These are phyloP conservation scores for Aurelia coerulea DNA, from an alignment of 30 jellyfish, hydroid and myxozoan species.

Conservation along the genomic window DNA sequence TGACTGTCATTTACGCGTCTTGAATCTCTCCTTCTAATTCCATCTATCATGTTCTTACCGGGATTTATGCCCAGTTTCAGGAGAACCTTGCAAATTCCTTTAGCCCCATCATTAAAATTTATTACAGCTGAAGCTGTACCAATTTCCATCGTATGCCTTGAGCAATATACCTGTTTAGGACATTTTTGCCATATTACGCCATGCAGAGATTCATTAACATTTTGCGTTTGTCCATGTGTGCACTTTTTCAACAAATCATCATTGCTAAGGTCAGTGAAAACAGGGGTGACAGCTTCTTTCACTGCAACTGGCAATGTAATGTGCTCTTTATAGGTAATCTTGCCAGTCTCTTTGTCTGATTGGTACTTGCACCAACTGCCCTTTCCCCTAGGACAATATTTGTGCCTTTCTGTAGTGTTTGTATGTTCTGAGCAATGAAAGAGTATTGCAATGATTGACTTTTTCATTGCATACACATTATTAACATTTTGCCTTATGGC, in stretches of 20 bases:
- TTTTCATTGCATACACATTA: constrained; percentile 44
- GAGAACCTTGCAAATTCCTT: too few species aligned
- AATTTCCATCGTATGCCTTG: too few species aligned
- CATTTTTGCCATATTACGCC: too few species aligned
- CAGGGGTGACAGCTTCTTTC: constrained; percentile 35
- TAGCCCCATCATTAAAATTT: too few species aligned
- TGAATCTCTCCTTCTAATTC: too few species aligned
- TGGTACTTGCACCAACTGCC: constrained; percentile 72
- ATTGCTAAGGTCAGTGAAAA: background rate
- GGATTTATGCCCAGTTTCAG: too few species aligned
- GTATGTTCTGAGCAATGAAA: constrained; percentile 43
- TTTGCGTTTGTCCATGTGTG: constrained; percentile 56
- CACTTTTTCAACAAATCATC: constrained; percentile 50
- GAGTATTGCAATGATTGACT: constrained; percentile 58
- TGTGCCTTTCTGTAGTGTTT: constrained; percentile 28
- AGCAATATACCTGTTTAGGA: too few species aligned
- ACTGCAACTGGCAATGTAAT: constrained; percentile 49
- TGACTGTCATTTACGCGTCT: too few species aligned
- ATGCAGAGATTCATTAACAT: background rate
- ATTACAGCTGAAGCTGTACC: too few species aligned
- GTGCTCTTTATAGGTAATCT: constrained; percentile 35
- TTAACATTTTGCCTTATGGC: constrained; percentile 59
- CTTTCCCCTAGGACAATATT: constrained; percentile 29
- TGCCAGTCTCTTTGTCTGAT: constrained; percentile 41
- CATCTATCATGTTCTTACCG: too few species aligned